phyloP scores from a whole-genome alignment of 1,140 invertebrate species.

The Paracyclopina nana region DNA sequence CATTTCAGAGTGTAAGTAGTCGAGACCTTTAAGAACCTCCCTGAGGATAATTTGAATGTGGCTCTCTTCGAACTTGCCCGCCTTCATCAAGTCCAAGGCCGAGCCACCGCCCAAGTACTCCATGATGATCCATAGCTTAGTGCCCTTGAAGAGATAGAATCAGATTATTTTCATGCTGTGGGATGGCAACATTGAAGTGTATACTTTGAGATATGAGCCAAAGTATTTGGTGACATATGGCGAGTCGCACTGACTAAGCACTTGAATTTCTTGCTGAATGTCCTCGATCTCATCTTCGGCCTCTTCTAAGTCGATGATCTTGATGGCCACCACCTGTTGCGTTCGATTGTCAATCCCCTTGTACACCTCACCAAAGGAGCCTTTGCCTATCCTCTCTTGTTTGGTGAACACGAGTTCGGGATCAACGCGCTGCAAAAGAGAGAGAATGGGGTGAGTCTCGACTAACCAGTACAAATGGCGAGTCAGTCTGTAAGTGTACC shows the following conservation, averaged over 20 bases:
- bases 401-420: constrained; percentile 97
- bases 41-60: constrained; percentile 96
- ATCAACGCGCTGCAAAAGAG: constrained; percentile 70
- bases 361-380: constrained; percentile 98
- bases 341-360: constrained; percentile 96
- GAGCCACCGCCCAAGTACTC: constrained; percentile 98
- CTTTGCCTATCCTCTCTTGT: constrained; percentile 96
- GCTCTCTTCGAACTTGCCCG: constrained; percentile 92
- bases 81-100: constrained; percentile 96
- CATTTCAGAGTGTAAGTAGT: constrained; percentile 92
- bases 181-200: too few relatives aligned
- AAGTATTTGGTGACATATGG: constrained; percentile 97
- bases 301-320: constrained; percentile 97
- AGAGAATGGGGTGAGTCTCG: constrained; percentile 18
- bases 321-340: constrained; percentile 96
- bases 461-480: neutral
- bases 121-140: constrained; percentile 99
- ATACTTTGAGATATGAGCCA: constrained; percentile 84
- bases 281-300: constrained; percentile 99
- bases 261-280: constrained; percentile 99
- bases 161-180: too few relatives aligned
- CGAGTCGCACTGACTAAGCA: constrained; percentile 96
- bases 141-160: constrained; percentile 57
- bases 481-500: neutral
- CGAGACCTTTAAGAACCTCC: constrained; percentile 92